phyloP scores from a whole-genome alignment of 2,113 vertebrate genomes.

The Lanius ludovicianus region DNA sequence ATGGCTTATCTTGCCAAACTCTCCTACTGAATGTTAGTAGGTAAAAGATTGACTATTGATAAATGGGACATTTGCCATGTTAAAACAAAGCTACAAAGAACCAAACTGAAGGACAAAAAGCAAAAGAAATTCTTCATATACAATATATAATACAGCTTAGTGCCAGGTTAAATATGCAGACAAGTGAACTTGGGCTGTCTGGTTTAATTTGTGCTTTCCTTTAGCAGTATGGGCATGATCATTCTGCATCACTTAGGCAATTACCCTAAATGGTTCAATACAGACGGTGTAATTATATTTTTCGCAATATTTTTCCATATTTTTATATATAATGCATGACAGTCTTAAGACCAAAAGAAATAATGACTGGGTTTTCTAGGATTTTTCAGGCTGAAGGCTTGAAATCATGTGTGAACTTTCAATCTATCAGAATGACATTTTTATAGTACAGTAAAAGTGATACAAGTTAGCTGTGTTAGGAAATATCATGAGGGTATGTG shows the following conservation, averaged over 20 bases:
- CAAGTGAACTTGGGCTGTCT: fast-evolving
- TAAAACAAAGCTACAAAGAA: neutral
- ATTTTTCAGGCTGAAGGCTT: neutral
- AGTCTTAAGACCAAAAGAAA: neutral
- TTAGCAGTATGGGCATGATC: neutral
- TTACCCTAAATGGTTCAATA: neutral
- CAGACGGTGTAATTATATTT: neutral
- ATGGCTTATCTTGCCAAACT: neutral
- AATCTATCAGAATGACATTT: neutral
- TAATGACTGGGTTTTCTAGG: neutral
- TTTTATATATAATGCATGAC: neutral
- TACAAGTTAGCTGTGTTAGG: neutral
- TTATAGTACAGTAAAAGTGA: neutral
- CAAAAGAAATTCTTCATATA: neutral
- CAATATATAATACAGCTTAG: neutral
- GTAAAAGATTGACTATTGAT: neutral
- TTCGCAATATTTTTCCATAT: neutral
- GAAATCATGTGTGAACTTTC: neutral
- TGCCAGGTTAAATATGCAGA: neutral
- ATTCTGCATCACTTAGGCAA: neutral
- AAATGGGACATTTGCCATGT: neutral
- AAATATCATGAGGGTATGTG: neutral
- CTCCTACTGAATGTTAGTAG: neutral
- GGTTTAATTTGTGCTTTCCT: neutral
- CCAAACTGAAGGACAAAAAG: neutral